Conservation (phyloP, 2,888 invertebrate species). For the Drosophila prostipennis region DNA sequence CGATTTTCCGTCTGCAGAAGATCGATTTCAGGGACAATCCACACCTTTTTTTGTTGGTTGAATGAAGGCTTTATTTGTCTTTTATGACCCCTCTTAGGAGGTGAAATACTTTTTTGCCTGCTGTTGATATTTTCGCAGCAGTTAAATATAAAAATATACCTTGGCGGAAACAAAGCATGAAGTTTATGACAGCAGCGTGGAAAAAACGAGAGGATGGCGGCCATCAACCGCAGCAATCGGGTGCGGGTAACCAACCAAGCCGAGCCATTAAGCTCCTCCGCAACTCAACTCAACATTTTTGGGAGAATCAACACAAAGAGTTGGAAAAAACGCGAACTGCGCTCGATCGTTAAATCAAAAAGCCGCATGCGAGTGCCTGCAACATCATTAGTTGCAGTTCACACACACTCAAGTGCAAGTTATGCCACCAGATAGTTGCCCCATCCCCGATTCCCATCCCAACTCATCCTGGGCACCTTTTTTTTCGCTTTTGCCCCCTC, state of each 20-base stretch:
- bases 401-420: constrained; percentile 79
- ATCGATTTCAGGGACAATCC: constrained; percentile 39
- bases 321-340: constrained; percentile 46
- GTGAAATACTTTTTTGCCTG: constrained; percentile 28
- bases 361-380: constrained; percentile 78
- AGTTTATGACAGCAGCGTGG: constrained; percentile 53
- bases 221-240: constrained; percentile 70
- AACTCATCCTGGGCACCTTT: neutral
- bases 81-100: constrained; percentile 13
- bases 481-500: neutral
- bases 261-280: constrained; percentile 64
- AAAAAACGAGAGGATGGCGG: constrained; percentile 34
- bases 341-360: constrained; percentile 79
- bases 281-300: constrained; percentile 5
- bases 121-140: constrained; percentile 42
- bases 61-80: constrained; percentile 18
- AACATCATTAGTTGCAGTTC: constrained; percentile 81
- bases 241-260: constrained; percentile 55
- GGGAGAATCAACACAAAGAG: constrained; percentile 13
- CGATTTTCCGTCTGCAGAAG: constrained; percentile 27
- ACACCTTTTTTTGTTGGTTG: constrained; percentile 11
- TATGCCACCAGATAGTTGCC: constrained; percentile 54
- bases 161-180: constrained; percentile 48
- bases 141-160: constrained; percentile 57
- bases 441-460: constrained; percentile 14